Evolutionary conservation across 2,113 vertebrate species (phyloP), one percentile per base, ranked within the genome.

Genomic region (Thymallus thymallus): DNA sequence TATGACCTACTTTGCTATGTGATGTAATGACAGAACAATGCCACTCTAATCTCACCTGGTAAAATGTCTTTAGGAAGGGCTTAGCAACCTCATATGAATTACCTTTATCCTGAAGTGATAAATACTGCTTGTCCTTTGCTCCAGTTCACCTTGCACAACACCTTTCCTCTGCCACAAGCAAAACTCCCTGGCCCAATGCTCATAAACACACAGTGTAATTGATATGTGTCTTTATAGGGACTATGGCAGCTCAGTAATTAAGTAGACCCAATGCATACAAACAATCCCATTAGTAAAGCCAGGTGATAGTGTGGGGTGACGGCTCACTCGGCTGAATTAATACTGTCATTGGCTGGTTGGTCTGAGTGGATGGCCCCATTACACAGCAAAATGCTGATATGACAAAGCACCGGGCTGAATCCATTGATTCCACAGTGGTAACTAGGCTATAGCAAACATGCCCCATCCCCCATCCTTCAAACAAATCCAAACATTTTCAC

Each of bases 371-470:
- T 56, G 74, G 48, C 48, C 76, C 83, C 71, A 41, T 88, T 87
- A 87, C 76, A 41, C 79, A 64, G 77, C 83, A 84, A 87, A 83
- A 82, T 83, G 71, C 75, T 85, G 76, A 80, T 69, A 77, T 88
- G 86, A 86, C 86, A 85, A 89, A 75, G 83, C 81, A 80, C 77
- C 80, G 86, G 88, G 76, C 76, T 85, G 84, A 77, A 85, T 72
- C 2, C 5, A 76, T 81, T 82, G 69, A 72, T 68, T 41, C 73
- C 74, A 82, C 72, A 78, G 83, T 77, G 76, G 41, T 61, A 79
- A 63, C 48, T 60, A 71, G 58, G 58, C 29, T 71, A 20, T n/a
- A 35, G 58, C 32, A 79, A 55, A 20, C 60, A 29, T 70, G 18
- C 80, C 82, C 81, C 81, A 63, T 81, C 82, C 79, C 85, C 85